These are phyloP conservation scores for Sorex maritimensis DNA, from an alignment of 2,797 vertebrate species.

Conservation along the genomic window DNA sequence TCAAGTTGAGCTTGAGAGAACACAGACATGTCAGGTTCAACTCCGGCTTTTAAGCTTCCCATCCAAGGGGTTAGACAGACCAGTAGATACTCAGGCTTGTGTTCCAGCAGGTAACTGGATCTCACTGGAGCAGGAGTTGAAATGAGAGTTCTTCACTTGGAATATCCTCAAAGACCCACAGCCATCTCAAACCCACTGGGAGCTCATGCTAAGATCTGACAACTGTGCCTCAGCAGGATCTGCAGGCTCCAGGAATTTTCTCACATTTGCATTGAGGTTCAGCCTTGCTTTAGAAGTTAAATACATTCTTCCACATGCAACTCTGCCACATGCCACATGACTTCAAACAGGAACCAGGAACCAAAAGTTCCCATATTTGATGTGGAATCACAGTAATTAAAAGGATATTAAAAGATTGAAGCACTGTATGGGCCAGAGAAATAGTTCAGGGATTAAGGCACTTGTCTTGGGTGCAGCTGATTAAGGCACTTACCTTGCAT, in stretches of 20 bases:
- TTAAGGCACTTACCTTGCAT: too few species aligned
- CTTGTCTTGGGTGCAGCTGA: too few species aligned
- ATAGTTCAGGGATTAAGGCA: too few species aligned
- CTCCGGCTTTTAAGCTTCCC: not conserved
- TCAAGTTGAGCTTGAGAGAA: not conserved
- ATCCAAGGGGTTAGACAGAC: not conserved
- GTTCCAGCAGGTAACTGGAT: not conserved
- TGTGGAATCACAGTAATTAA: not conserved
- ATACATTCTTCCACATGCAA: too few species aligned
- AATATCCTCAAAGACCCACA: not conserved
- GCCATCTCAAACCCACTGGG: not conserved
- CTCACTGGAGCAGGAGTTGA: not conserved
- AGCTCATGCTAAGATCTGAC: not conserved
- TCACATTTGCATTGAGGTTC: not conserved
- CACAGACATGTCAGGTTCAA: constrained; percentile 15
- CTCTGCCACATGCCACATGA: too few species aligned
- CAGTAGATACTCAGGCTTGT: not conserved
- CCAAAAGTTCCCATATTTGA: not conserved
- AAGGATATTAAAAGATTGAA: constrained; percentile 62
- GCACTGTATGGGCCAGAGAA: too few species aligned
- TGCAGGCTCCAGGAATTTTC: not conserved
- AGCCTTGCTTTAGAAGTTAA: too few species aligned
- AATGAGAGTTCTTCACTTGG: not conserved
- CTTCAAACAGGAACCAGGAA: not conserved
- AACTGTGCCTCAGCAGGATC: not conserved